These are phyloP conservation scores for Coptodon bakossiorum DNA, from an alignment of 2,113 vertebrate genomes.

Conservation along the genomic window DNA sequence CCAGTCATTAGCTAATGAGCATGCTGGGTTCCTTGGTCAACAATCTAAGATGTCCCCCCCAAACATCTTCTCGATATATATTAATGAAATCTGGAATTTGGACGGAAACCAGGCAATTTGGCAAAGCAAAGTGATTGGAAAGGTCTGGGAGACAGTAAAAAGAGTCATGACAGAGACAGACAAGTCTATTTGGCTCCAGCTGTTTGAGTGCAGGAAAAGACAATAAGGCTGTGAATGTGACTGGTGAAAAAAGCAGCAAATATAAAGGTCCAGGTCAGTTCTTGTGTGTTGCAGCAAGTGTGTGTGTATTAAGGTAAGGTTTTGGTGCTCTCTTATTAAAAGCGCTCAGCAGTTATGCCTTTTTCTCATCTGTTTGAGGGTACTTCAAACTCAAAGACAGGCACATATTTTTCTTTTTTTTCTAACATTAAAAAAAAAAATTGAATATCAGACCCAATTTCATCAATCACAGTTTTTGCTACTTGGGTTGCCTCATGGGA, in stretches of 20 bases:
- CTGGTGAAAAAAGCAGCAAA: background rate
- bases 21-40: background rate
- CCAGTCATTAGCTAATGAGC: background rate
- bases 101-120: conserved; percentile 5
- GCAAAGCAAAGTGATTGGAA: background rate
- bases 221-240: background rate
- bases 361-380: background rate
- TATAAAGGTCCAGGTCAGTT: background rate
- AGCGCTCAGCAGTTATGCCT: background rate
- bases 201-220: background rate
- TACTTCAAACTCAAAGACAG: background rate
- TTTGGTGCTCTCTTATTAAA: background rate
- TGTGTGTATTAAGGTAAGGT: background rate
- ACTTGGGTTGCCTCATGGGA: background rate
- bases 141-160: background rate
- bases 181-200: conserved; percentile 28
- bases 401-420: background rate
- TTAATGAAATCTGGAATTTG: background rate
- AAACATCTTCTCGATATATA: background rate
- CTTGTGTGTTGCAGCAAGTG: background rate
- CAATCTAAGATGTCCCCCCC: background rate
- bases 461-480: conserved; percentile 8
- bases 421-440: background rate
- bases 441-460: background rate
- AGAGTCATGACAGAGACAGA: background rate